Base-by-base conservation (phyloP, 2,888 invertebrate genomes). In the Pheosia gnoma region DNA sequence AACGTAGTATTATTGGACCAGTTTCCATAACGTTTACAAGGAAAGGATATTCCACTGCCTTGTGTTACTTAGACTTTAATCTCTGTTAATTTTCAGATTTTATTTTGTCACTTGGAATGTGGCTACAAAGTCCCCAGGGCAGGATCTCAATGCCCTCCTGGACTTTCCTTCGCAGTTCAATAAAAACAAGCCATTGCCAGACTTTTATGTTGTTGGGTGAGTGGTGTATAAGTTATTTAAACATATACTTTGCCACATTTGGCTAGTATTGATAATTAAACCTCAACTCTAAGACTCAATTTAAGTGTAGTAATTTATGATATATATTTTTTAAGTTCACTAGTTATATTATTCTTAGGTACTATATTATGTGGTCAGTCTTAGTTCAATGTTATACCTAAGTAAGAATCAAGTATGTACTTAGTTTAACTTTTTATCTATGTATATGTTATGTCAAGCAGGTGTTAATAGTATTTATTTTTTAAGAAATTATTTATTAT, bases 91-190 rank as follows among this genome's bases (percentile, higher is more conserved):
- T 66, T 91, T 49, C 87, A 97, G 96, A 83, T 91, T 98, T 71
- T 97, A 97, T 87, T 95, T 98, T 77, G 95, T 96, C 55, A 98
- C 98, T 53, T 98, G 97, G 96, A 98, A 98, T 94, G 98, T 98
- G 59, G 98, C 97, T 49, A 96, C 97, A 0, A 96, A 95, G 79
- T 94, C 94, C 69, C 96, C 97, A 41, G 95, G 95, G 45, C 96
- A 97, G 79, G 96, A 97, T 84, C 91, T 98, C 41, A 94, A 95
- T 73, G 95, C 95, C 53, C 89, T 98, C 57, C 85, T 98, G 59
- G 95, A 96, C 58, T 91, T 98, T 59, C 95, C 95, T 63, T 92
- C 94, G 10, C 94, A 94, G 60, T 94, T 94, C 64, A 95, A 95
- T 72, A 94, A 95, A 72, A 94, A 95, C 59, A 95, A 94, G 77